Evolutionary conservation across 2,888 invertebrate species (phyloP).

Genomic region (Urechis unicinctus): DNA sequence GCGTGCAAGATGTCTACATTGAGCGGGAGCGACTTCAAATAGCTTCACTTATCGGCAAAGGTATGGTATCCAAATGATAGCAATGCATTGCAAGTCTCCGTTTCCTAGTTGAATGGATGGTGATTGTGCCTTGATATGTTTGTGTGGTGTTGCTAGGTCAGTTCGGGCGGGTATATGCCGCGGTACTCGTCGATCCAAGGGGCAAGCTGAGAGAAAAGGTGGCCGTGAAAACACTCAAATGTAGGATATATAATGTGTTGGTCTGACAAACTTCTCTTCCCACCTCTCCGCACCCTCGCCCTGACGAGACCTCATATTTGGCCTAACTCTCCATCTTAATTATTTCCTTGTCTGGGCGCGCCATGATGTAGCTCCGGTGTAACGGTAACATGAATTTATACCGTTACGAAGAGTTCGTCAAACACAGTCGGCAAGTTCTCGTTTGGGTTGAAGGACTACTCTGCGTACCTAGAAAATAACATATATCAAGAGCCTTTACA

Average conservation of each 20-base stretch:
- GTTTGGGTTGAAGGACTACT: no score
- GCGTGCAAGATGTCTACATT: slow-evolving; percentile 12
- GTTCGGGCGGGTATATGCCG: slow-evolving; percentile 21
- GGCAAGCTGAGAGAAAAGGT: slow-evolving; percentile 24
- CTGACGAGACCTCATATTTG: no score
- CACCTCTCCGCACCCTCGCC: no score
- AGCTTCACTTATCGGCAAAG: slow-evolving; percentile 10
- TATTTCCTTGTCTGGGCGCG: no score
- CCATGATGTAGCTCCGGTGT: no score
- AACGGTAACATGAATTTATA: no score
- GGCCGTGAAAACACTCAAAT: slow-evolving; percentile 42
- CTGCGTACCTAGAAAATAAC: no score
- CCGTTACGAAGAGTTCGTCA: no score
- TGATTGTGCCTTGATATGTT: background rate
- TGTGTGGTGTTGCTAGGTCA: slow-evolving; percentile 15
- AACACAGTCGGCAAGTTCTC: no score
- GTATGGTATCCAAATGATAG: background rate
- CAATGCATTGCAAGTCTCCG: background rate
- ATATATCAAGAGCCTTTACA: no score
- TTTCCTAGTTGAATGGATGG: background rate
- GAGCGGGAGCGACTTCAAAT: slow-evolving; percentile 7
- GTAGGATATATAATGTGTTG: slow-evolving; percentile 20
- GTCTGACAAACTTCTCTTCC: no score
- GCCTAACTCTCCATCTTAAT: no score
- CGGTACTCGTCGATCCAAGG: background rate